Conservation (phyloP, 2,888 invertebrate species). For the Melangyna quadrimaculata region DNA sequence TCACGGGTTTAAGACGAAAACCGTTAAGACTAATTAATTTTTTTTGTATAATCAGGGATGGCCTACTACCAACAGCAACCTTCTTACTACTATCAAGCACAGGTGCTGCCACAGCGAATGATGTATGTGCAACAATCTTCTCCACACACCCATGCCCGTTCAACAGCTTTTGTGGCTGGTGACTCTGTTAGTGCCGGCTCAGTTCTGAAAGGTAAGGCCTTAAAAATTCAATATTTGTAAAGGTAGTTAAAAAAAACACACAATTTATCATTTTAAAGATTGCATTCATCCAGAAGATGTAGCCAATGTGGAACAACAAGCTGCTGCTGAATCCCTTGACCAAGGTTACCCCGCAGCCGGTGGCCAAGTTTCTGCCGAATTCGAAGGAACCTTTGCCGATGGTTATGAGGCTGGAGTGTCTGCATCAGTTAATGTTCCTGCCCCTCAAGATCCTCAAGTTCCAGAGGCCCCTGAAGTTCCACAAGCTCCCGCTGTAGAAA, state of each 20-base stretch:
- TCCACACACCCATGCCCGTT: conserved; percentile 77
- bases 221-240: too few species aligned
- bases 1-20: too few species aligned
- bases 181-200: conserved; percentile 79
- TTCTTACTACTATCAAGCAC: conserved; percentile 74
- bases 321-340: conserved; percentile 36
- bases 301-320: conserved; percentile 53
- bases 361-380: conserved; percentile 49
- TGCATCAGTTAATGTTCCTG: conserved; percentile 73
- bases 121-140: conserved; percentile 77
- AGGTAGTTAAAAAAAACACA: too few species aligned
- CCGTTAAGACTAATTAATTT: not conserved
- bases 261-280: conserved; percentile 75
- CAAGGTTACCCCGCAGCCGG: conserved; percentile 55
- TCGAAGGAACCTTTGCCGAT: conserved; percentile 60
- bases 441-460: conserved; percentile 15
- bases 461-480: conserved; percentile 23
- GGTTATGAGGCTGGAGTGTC: conserved; percentile 78
- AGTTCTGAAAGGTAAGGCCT: conserved; percentile 78
- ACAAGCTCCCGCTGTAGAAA: conserved; percentile 55
- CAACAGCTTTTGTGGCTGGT: conserved; percentile 80
- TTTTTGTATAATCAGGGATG: conserved; percentile 76
- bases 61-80: conserved; percentile 78
- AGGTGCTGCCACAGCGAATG: conserved; percentile 76
- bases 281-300: conserved; percentile 79